Percentiles rank a stretch among this genome's conserved stretches.
Conservation (phyloP, 2,797 vertebrate genomes). For the Calcarius lapponicus region DNA sequence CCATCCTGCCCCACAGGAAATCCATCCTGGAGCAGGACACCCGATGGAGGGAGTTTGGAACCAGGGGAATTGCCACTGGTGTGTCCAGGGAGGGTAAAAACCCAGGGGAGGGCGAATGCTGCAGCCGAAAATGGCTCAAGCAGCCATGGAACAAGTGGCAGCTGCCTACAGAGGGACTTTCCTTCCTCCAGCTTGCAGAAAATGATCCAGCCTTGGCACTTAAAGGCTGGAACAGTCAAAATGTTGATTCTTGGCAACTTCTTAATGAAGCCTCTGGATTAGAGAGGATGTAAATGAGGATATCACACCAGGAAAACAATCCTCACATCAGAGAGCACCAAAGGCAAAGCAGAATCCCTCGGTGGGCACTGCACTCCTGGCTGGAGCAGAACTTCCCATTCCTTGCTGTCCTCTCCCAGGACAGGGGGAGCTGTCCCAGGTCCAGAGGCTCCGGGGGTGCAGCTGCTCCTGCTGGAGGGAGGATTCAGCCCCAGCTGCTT, state of each 20-base stretch:
- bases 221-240: background rate
- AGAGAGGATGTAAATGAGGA: background rate
- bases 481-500: background rate
- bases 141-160: background rate
- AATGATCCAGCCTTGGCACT: background rate
- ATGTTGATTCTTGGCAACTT: conserved; percentile 9
- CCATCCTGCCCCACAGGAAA: background rate
- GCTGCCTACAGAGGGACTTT: background rate
- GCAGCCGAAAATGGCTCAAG: background rate
- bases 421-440: background rate
- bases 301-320: background rate
- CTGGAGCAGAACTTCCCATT: fast-evolving
- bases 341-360: fast-evolving
- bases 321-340: fast-evolving
- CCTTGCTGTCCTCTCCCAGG: background rate
- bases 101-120: background rate
- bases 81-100: background rate
- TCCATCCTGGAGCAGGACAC: background rate
- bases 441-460: background rate
- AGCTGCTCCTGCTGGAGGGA: background rate
- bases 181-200: background rate
- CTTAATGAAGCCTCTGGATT: background rate
- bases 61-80: no score
- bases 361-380: background rate
- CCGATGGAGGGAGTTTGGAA: background rate